Conservation (phyloP, 2,113 vertebrate genomes). For the Tachysurus fulvidraco region DNA sequence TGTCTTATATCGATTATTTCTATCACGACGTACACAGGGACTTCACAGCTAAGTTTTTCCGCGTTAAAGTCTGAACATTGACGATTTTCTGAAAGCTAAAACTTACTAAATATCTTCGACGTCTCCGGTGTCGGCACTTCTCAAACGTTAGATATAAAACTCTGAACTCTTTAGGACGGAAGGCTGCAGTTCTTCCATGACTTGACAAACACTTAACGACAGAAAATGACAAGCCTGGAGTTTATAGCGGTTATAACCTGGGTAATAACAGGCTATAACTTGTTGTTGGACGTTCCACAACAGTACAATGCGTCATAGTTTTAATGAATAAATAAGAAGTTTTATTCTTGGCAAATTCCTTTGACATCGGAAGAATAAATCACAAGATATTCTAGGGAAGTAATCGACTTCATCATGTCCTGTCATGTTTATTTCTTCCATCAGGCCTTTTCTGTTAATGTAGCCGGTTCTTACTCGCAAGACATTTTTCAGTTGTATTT, state of each 20-base stretch:
- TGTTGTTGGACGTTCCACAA: background rate
- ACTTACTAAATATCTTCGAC: background rate
- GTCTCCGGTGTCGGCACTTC: background rate
- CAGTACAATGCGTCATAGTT: background rate
- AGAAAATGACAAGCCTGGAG: background rate
- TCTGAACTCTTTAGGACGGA: background rate
- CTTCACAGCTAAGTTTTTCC: background rate
- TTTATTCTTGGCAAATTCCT: background rate
- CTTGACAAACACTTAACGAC: background rate
- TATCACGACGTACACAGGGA: background rate
- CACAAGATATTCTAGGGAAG: background rate
- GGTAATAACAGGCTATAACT: background rate
- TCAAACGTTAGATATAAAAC: background rate
- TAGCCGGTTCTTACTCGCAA: background rate
- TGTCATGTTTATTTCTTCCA: background rate
- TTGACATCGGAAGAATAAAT: background rate
- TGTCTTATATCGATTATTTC: background rate
- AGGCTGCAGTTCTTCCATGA: background rate
- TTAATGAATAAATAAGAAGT: background rate
- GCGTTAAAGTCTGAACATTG: background rate
- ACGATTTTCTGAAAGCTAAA: background rate
- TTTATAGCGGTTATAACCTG: background rate
- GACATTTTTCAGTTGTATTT: background rate
- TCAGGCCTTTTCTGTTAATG: background rate
- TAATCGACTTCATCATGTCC: background rate